Base-by-base conservation (phyloP, 2,113 vertebrate species). In the Phodopus roborovskii region DNA sequence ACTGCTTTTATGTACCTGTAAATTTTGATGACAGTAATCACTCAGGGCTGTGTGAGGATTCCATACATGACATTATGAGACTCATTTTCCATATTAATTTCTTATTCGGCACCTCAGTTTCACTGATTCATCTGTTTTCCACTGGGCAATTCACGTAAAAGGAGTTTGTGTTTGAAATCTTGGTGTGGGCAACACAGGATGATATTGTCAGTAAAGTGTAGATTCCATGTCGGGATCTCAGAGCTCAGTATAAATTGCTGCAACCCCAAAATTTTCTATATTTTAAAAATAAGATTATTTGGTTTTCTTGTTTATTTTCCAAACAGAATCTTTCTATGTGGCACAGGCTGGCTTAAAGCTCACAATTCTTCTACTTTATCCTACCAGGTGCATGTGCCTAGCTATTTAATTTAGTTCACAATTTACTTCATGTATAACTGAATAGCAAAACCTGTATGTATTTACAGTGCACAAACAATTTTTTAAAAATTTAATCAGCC, bases 171-270 rank as follows among this genome's bases (percentile, higher is more conserved):
- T 66, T 91, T 84, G 91, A 93, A 50, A 1, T 92, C 36, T 93
- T 90, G 90, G 58, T 48, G 62, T 86, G 50, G 28, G 45, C 68
- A 71, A 73, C 58, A 82, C 58, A 71, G 88, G 50, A 88, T 58
- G 56, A 84, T 64, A 88, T 94, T 92, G 90, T 92, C 68, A 92
- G 11, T 73, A 62, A 42, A 64, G 53, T 94, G 3, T 91, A 74
- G 62, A 92, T 96, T 53, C 45, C 3, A 45, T 36, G 78, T 94
- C 42, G 82, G 45, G 2, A 86, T 91, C 91, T 24, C 48, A 93
- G 79, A 91, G 73, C 78, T 12, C 62, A 66, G 64, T 58, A n/a
- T 19, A 83, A 71, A 90, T 16, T 17, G 15, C 10, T 74, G 6
- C 30, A 1, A 70, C 24, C 68, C 60, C 50, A 91, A 85, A 10